Evolutionary conservation across 2,888 invertebrate genomes (phyloP).

Genomic region (Leistus spinibarbis): DNA sequence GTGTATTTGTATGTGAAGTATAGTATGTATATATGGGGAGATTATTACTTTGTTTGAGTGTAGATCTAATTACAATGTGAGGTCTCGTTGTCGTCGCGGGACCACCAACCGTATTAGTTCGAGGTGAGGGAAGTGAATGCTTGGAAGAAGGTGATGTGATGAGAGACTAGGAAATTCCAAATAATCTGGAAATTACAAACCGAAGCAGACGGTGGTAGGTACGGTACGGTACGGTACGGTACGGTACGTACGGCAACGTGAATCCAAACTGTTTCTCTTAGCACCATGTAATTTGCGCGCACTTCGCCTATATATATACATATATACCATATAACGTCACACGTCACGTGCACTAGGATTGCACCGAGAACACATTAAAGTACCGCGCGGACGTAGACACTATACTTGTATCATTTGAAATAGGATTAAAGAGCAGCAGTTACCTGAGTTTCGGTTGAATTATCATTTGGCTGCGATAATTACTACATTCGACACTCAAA

Average conservation of each 20-base stretch:
- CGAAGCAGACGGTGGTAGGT: background rate
- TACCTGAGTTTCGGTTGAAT: background rate
- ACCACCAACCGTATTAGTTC: background rate
- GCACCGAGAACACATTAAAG: background rate
- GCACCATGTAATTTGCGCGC: background rate
- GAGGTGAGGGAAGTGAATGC: background rate
- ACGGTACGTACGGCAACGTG: background rate
- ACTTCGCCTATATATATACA: background rate
- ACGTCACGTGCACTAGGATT: background rate
- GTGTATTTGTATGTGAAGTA: background rate
- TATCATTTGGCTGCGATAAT: background rate
- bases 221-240: too few relatives aligned
- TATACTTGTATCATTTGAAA: background rate
- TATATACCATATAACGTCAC: background rate
- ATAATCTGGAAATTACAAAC: constrained; percentile 33
- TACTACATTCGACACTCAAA: background rate
- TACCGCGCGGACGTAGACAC: background rate
- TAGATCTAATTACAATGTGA: background rate
- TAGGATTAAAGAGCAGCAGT: background rate
- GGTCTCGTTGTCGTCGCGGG: background rate
- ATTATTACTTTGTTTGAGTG: background rate
- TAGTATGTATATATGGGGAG: background rate
- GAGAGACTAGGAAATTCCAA: constrained; percentile 18
- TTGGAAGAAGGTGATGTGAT: background rate
- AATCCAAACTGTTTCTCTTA: background rate